Evolutionary conservation across 1,140 invertebrate species (phyloP), one percentile per base, ranked within the genome.

Genomic region (Drosophila ercepeae): DNA sequence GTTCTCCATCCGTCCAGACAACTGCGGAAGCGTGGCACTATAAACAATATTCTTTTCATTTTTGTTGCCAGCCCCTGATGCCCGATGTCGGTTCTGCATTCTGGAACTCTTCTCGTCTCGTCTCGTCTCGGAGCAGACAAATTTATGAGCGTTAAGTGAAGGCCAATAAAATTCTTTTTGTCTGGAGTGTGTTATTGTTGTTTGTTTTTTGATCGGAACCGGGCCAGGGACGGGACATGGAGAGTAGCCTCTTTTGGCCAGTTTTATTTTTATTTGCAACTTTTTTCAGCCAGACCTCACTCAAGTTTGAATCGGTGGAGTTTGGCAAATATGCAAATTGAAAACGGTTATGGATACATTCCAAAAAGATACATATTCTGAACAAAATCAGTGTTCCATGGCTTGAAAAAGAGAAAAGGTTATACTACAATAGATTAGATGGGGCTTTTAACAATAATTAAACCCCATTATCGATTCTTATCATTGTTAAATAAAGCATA

Each of bases 91-190:
- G 25, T 27, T 32, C 29, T n/a, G 29, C 29, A 32, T 32, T 32
- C 29, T 32, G 29, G 29, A 9, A 9, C 29, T 32, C 29, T 11
- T 29, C 27, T 64, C n/a, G 18, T 49, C 50, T 55, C 44, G 71
- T 49, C 50, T 55, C 44, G 75, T 75, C 81, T 79, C 79, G 75
- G 57, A 29, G 63, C 76, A 79, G 79, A 86, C 81, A 86, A 84
- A 84, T 84, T 84, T 84, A 84, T 84, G 79, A 84, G 72, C 72
- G 76, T 76, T 84, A 86, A 84, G 79, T 84, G 79, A 84, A 84
- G 79, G 76, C 79, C 81, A 84, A 84, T 84, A 84, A 84, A 86
- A 84, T 79, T 68, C 82, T 73, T 86, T 84, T 73, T 79, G 79
- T 86, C 81, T 84, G 79, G 76, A 81, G 76, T 76, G 60, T 54